Conservation (phyloP, 2,113 vertebrate genomes). For the Hippocampus guttulatus region DNA sequence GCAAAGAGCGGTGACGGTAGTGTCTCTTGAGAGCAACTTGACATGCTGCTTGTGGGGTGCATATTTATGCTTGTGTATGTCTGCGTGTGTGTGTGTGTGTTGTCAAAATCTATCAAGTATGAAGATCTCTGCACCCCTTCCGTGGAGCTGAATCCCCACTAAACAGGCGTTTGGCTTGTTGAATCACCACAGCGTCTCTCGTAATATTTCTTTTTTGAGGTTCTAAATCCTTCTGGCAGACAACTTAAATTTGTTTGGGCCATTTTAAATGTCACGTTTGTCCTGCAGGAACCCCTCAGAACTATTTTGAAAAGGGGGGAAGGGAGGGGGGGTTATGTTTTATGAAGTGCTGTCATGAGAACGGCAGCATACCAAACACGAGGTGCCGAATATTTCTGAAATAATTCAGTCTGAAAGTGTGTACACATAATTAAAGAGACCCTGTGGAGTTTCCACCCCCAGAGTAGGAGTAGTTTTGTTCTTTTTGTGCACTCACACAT, state of each 20-base stretch:
- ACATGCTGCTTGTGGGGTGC: slow-evolving; percentile 33
- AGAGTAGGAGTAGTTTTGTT: not conserved
- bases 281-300: not conserved
- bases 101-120: slow-evolving; percentile 38
- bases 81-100: slow-evolving; percentile 2
- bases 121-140: slow-evolving; percentile 19
- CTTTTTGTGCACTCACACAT: not conserved
- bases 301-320: not conserved
- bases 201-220: not conserved
- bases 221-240: not conserved
- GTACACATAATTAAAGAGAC: slow-evolving; percentile 7
- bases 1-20: slow-evolving; percentile 41
- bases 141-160: slow-evolving; percentile 18
- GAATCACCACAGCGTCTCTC: slow-evolving; percentile 15
- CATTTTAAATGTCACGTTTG: not conserved
- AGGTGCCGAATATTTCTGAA: not conserved
- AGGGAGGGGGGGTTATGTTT: not conserved
- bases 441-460: slow-evolving; percentile 2
- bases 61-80: slow-evolving; percentile 10
- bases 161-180: slow-evolving; percentile 26
- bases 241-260: not conserved
- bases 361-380: not conserved
- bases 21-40: slow-evolving; percentile 36
- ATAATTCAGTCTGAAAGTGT: not conserved
- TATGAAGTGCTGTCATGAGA: not conserved